Base-by-base conservation (phyloP, 1,140 invertebrate species). In the Sarcophaga bullata region DNA sequence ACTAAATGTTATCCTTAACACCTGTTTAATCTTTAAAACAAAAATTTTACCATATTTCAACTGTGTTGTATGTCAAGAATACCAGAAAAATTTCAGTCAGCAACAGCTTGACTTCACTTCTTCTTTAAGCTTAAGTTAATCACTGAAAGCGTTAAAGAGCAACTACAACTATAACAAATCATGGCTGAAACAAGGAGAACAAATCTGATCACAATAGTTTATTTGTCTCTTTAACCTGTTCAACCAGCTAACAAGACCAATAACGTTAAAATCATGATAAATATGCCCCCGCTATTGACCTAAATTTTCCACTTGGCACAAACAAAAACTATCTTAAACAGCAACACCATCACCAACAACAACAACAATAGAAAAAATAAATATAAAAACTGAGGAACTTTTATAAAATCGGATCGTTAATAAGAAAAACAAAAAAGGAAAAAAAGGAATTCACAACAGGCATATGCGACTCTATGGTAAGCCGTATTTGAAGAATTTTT, bases 211-310 rank as follows among this genome's bases (percentile, higher is more conserved):
- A 68, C 62, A 68, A 68, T 68, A 19, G 62, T 68, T 68, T 68
- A 19, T 25, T 19, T 68, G n/a, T 68, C 17, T 68, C 17, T 68
- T 68, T 68, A 68, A 68, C 62, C 62, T 68, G 62, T 68, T 68
- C n/a, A 68, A n/a, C 62, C 25, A 37, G 4, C 25, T 37, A 19
- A 68, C 62, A 68, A 68, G 17, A 25, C 62, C 62, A 68, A 68
- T 68, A 68, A 68, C n/a, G 8, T 68, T 68, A 19, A 19, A 68
- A 68, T 68, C 62, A 68, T 68, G 62, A 68, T 68, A 68, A 68
- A 68, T 68, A 68, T 68, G 62, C 62, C 62, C 62, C 62, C 62
- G 62, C 62, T 68, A 68, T 68, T 68, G 62, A 68, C 62, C 62
- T 25, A 68, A 68, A 68, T 68, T 68, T 68, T 68, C 62, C 62